These are phyloP conservation scores for Morinoia aosen DNA, from an alignment of 2,888 invertebrate genomes.

Conservation along the genomic window DNA sequence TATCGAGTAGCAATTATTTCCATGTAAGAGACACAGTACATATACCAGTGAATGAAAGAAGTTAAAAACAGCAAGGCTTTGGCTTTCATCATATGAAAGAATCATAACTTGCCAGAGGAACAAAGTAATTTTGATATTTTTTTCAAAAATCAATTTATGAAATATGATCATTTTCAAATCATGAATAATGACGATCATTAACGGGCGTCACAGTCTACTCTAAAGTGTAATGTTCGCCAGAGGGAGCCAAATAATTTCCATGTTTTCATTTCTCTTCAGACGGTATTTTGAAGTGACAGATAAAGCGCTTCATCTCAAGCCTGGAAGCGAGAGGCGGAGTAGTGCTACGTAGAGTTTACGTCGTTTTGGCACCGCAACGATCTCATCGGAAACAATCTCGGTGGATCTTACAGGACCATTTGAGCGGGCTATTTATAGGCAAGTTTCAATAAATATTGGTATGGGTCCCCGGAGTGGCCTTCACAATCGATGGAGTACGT, in stretches of 20 bases:
- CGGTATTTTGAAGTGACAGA: not conserved
- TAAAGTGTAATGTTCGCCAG: not conserved
- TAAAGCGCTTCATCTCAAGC: not conserved
- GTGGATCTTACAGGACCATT: conserved; percentile 53
- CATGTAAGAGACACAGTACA: too few relatives aligned
- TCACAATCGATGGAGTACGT: conserved; percentile 48
- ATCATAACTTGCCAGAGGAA: not conserved
- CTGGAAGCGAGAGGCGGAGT: conserved; percentile 20
- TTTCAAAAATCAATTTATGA: not conserved
- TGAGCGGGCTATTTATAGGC: conserved; percentile 50
- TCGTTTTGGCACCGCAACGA: conserved; percentile 20
- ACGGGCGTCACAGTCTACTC: not conserved
- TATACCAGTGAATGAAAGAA: too few relatives aligned
- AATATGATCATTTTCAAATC: not conserved
- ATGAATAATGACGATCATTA: not conserved
- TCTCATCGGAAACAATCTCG: conserved; percentile 52
- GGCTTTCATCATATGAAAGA: not conserved
- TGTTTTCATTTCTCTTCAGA: not conserved
- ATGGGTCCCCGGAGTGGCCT: conserved; percentile 51
- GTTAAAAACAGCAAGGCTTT: not conserved
- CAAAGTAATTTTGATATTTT: not conserved
- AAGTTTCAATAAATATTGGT: conserved; percentile 53
- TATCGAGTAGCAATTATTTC: too few relatives aligned
- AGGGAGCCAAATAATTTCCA: not conserved
- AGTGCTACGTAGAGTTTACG: conserved; percentile 35